phyloP scores from a whole-genome alignment of 2,888 invertebrate genomes.

The Lochmaea crataegi region DNA sequence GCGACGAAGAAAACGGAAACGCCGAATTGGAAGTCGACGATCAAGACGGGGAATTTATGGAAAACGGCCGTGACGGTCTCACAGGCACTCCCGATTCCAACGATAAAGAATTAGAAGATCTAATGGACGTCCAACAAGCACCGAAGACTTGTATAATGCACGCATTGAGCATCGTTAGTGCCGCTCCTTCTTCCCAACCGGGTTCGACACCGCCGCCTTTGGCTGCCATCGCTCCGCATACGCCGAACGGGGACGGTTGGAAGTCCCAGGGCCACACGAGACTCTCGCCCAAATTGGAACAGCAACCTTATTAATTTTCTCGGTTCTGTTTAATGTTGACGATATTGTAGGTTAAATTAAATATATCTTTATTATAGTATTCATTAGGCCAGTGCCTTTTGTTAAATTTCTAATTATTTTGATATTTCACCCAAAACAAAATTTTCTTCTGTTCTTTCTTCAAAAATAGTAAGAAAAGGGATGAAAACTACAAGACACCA shows the following conservation, averaged over 20 bases:
- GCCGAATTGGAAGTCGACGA: slow-evolving; percentile 52
- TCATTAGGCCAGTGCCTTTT: neutral
- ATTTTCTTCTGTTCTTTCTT: no score
- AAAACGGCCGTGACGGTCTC: slow-evolving; percentile 66
- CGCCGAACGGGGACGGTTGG: slow-evolving; percentile 61
- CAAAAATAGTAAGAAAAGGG: no score
- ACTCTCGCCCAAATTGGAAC: slow-evolving; percentile 60
- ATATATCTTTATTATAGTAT: slow-evolving; percentile 39
- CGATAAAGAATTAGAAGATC: slow-evolving; percentile 68
- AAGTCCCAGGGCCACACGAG: slow-evolving; percentile 61
- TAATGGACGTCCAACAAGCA: slow-evolving; percentile 67
- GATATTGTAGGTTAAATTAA: slow-evolving; percentile 46
- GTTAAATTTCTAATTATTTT: no score
- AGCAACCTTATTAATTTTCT: slow-evolving; percentile 59
- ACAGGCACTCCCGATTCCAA: slow-evolving; percentile 68
- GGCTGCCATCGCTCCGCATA: slow-evolving; percentile 61
- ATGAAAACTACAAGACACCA: no score
- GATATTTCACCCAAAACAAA: no score
- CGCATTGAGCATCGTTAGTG: slow-evolving; percentile 69
- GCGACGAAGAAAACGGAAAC: slow-evolving; percentile 59
- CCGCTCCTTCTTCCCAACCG: slow-evolving; percentile 57
- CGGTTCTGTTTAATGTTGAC: slow-evolving; percentile 35
- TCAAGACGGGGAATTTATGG: slow-evolving; percentile 65
- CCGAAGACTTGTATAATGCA: slow-evolving; percentile 69
- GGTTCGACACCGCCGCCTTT: slow-evolving; percentile 61